These are phyloP conservation scores for Ictidomys tridecemlineatus DNA, from an alignment of 2,113 vertebrate species.

Conservation along the genomic window DNA sequence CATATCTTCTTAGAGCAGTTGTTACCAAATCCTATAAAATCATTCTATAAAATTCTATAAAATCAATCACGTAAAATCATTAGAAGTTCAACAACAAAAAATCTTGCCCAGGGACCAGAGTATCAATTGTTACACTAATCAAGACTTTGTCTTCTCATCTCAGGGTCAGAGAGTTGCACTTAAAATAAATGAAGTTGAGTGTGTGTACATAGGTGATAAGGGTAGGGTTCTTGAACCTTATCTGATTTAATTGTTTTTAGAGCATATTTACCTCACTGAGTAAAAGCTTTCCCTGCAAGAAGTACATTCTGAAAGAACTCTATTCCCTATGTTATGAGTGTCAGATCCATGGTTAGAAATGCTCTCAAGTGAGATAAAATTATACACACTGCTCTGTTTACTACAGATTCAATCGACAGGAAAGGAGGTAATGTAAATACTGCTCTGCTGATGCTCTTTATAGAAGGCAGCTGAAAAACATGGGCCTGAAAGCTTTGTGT, in stretches of 20 bases:
- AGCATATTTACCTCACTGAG: constrained; percentile 23
- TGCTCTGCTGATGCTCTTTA: constrained; percentile 41
- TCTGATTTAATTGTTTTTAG: constrained; percentile 43
- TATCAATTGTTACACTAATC: constrained; percentile 50
- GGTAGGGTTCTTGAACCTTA: not conserved
- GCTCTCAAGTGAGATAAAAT: constrained; percentile 69
- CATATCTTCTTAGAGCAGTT: constrained; percentile 31
- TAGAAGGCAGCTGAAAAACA: constrained; percentile 49
- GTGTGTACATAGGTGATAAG: not conserved
- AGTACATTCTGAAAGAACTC: constrained; percentile 46
- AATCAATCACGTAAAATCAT: constrained; percentile 48
- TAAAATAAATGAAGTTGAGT: constrained; percentile 55
- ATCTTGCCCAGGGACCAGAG: constrained; percentile 27
- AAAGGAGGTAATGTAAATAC: constrained; percentile 66
- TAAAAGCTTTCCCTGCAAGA: constrained; percentile 57
- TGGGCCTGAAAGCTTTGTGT: constrained; percentile 17
- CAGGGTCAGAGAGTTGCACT: constrained; percentile 20
- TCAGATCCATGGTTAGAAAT: constrained; percentile 48
- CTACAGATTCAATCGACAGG: constrained; percentile 37
- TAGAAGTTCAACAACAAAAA: constrained; percentile 52
- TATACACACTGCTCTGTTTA: constrained; percentile 63
- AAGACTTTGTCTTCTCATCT: constrained; percentile 52
- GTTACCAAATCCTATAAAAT: constrained; percentile 42
- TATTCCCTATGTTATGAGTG: constrained; percentile 2
- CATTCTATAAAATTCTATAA: constrained; percentile 6